Base-by-base conservation (phyloP, 2,113 vertebrate species). In the Zapornia atra region DNA sequence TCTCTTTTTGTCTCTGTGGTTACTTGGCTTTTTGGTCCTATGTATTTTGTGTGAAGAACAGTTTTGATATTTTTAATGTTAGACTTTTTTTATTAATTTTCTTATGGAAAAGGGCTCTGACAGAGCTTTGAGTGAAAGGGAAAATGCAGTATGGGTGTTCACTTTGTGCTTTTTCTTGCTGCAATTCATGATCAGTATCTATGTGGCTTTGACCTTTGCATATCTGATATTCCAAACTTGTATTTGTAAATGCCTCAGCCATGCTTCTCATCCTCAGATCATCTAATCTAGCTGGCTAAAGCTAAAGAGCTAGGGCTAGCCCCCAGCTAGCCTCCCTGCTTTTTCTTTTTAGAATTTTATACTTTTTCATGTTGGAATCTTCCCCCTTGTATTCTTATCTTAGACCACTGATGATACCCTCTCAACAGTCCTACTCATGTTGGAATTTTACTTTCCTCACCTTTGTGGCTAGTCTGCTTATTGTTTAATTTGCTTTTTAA, bases 81-180 rank as follows among this genome's bases (percentile, higher is more conserved):
- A n/a, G 57, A n/a, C 9, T 17, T 15, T 50, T 68, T 66, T 57
- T 34, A 79, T 46, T 22, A 8, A 0, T 0, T 72, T 84, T 81
- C 29, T 56, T 72, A 9, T 46, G 77, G 77, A 48, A 90, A 51
- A 72, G 25, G 16, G 10, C 21, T 60, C 13, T 86, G 18, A 2
- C 44, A 73, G 36, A 40, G 3, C 29, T 91, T 0, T 48, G 51
- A 59, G 10, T 38, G 18, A 84, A 84, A 61, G 60, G 28, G 68
- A 96, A 82, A 66, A 50, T 68, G 17, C 40, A 44, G 24, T 15
- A 40, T 66, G 29, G 12, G 13, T 59, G 33, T 56, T 91, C 0
- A 3, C n/a, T 36, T 18, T 90, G 7, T 82, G 48, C 16, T 65
- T 78, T 92, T 73, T 61, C 11, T 48, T 36, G 12, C 8, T 7